Percentiles rank a stretch among this genome's conserved stretches.
phyloP scores from a whole-genome alignment of 2,113 vertebrate genomes.

The Bungarus multicinctus region DNA sequence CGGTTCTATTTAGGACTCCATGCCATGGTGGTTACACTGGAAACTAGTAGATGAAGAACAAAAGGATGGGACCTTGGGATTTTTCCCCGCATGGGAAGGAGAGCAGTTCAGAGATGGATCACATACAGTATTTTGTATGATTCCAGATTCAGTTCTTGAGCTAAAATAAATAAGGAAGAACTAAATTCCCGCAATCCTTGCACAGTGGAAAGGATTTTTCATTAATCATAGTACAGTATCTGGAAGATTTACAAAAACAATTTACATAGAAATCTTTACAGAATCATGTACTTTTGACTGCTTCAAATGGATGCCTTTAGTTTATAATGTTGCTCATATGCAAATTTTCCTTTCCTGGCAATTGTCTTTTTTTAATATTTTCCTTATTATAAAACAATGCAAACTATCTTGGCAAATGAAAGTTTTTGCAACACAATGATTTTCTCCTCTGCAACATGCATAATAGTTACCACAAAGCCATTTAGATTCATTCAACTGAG shows the following conservation, averaged over 20 bases:
- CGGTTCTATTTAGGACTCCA: constrained; percentile 6
- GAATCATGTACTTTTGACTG: constrained; percentile 32
- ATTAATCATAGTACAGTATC: background rate
- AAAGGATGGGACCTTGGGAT: too few species aligned
- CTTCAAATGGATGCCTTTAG: constrained; percentile 12
- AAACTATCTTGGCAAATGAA: constrained; percentile 43
- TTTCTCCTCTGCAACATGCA: constrained; percentile 49
- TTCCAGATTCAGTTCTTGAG: background rate
- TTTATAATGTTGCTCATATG: constrained; percentile 38
- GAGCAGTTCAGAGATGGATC: background rate
- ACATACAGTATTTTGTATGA: background rate
- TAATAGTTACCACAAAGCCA: constrained; percentile 19
- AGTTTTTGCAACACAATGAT: constrained; percentile 43
- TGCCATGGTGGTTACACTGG: background rate
- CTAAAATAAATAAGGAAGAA: background rate
- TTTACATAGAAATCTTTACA: background rate
- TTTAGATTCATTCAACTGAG: background rate
- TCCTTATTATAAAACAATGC: constrained; percentile 65
- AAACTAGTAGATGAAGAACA: background rate
- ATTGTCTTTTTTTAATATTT: constrained; percentile 52
- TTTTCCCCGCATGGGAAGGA: background rate
- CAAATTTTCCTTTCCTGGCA: constrained; percentile 48
- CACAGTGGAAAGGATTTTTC: background rate
- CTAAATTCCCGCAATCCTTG: background rate
- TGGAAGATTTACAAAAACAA: background rate